Conservation (phyloP, 2,888 invertebrate species). For the Brenthis daphne region DNA sequence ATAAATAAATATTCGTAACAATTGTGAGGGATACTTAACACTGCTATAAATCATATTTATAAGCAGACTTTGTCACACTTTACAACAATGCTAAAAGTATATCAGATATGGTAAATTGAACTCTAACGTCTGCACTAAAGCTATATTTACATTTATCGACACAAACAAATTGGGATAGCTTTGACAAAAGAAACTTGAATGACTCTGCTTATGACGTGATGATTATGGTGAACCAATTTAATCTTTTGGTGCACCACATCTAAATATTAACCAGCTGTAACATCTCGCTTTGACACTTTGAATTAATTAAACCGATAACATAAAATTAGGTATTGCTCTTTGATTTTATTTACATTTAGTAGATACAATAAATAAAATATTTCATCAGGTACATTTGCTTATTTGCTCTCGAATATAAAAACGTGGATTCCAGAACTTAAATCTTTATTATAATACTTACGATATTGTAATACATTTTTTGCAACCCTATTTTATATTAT, state of each 20-base stretch:
- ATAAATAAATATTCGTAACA: constrained; percentile 80
- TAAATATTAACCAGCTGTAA: background rate
- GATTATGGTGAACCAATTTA: constrained; percentile 38
- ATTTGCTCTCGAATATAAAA: background rate
- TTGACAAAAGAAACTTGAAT: constrained; percentile 40
- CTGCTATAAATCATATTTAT: constrained; percentile 78
- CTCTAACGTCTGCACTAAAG: constrained; percentile 47
- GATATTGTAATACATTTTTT: constrained; percentile 41
- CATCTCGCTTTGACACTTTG: background rate
- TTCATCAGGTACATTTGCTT: background rate
- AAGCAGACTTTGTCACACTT: constrained; percentile 79
- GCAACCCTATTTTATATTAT: constrained; percentile 43
- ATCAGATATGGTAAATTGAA: constrained; percentile 51
- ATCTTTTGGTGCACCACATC: background rate
- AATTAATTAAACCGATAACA: too few species aligned
- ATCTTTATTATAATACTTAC: constrained; percentile 21
- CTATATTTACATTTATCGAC: constrained; percentile 33
- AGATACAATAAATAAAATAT: background rate
- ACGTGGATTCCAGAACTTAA: background rate
- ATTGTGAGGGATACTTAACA: constrained; percentile 80
- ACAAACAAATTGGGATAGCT: constrained; percentile 33
- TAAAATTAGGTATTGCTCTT: too few species aligned
- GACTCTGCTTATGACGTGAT: constrained; percentile 42
- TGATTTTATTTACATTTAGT: background rate
- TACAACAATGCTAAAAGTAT: constrained; percentile 59